Percentiles rank a stretch among this genome's conserved stretches.
Conservation (phyloP, 2,797 vertebrate species). For the Ctenosaura bakeri region DNA sequence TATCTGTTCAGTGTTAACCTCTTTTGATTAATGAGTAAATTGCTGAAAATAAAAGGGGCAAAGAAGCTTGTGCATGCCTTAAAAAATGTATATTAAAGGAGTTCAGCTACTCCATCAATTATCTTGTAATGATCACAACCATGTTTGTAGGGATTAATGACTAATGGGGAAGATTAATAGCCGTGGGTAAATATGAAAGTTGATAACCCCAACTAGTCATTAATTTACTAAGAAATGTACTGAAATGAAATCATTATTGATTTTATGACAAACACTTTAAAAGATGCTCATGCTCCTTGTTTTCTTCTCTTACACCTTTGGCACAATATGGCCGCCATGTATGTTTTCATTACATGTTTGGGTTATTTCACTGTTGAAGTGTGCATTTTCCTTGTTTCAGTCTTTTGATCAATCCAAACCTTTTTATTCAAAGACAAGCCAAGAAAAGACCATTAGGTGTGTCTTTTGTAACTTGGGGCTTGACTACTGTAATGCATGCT, state of each 20-base stretch:
- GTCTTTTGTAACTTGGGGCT: background rate
- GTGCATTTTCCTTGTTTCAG: background rate
- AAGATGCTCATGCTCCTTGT: background rate
- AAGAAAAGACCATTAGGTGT: too few relatives aligned
- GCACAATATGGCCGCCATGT: background rate
- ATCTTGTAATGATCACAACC: slow-evolving; percentile 23
- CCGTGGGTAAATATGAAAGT: background rate
- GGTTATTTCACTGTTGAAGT: slow-evolving; percentile 10
- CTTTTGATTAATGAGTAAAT: slow-evolving; percentile 31
- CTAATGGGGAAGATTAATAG: slow-evolving; percentile 37
- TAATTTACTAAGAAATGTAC: slow-evolving; percentile 25
- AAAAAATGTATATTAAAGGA: slow-evolving; percentile 39
- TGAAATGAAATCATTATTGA: slow-evolving; percentile 26
- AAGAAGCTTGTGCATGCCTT: slow-evolving; percentile 32
- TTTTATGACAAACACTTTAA: slow-evolving; percentile 29
- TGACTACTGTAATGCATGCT: background rate
- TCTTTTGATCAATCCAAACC: background rate
- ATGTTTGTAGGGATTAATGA: slow-evolving; percentile 41
- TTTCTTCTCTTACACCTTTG: slow-evolving; percentile 25
- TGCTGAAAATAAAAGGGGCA: slow-evolving; percentile 20
- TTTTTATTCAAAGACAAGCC: background rate
- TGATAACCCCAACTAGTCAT: background rate
- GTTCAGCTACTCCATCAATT: slow-evolving; percentile 39
- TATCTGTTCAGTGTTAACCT: slow-evolving; percentile 38
- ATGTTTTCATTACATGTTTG: slow-evolving; percentile 22